These are phyloP conservation scores for Anolis carolinensis DNA, from an alignment of 2,113 vertebrate species.

Conservation along the genomic window DNA sequence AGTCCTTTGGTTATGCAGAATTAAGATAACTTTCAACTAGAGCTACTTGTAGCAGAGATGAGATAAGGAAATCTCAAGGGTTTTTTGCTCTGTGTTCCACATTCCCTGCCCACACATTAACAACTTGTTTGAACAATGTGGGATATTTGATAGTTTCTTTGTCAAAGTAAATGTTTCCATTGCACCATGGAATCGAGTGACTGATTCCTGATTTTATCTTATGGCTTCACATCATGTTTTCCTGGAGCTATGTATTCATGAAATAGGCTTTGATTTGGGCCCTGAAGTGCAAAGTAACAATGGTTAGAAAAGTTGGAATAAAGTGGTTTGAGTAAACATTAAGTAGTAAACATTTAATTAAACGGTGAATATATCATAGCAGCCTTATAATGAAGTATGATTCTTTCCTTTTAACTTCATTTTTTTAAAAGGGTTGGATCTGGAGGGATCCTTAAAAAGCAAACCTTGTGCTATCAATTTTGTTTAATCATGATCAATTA, in stretches of 20 bases:
- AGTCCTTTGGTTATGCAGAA: slow-evolving; percentile 9
- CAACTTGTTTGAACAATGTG: slow-evolving; percentile 28
- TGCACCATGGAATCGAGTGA: slow-evolving; percentile 13
- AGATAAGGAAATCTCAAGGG: background rate
- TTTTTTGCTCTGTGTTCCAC: background rate
- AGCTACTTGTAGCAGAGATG: background rate
- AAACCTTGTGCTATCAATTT: no score
- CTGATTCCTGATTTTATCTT: background rate
- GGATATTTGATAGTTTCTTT: slow-evolving; percentile 10
- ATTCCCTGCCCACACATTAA: background rate
- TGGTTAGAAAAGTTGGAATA: background rate
- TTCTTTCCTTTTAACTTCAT: no score
- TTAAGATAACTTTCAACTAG: slow-evolving; percentile 34
- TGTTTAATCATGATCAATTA: no score
- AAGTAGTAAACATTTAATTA: background rate
- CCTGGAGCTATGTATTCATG: background rate
- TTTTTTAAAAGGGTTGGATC: no score
- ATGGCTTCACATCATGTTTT: slow-evolving; percentile 11
- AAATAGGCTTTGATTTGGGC: background rate
- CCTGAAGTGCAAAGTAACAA: background rate
- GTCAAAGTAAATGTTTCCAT: slow-evolving; percentile 10
- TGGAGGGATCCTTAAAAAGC: no score
- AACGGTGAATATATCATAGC: background rate
- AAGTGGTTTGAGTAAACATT: background rate
- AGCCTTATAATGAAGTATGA: background rate